Evolutionary conservation across 2,888 invertebrate species (phyloP), one percentile per base, ranked within the genome.

Genomic region (Acanthosepion esculentum): DNA sequence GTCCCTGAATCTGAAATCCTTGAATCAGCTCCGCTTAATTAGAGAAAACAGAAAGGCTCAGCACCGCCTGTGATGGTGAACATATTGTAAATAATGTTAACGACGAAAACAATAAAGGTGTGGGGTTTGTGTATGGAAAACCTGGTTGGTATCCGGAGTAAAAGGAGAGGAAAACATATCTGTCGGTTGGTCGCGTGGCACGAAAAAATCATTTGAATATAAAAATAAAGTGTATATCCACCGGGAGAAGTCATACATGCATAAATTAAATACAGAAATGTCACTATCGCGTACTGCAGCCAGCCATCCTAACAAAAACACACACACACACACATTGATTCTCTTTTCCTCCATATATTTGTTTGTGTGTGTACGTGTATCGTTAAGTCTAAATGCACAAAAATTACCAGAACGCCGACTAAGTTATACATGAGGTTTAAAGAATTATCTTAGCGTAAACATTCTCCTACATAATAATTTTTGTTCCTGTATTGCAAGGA

Each of bases 11-110:
- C 12, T 78, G n/a, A 78, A 78, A n/a, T n/a, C 78, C 78, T 15
- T 78, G 78, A n/a, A 78, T 78, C n/a, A 78, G 78, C n/a, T n/a
- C 10, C n/a, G 78, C 78, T 78, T 78, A 78, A 78, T 78, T 78
- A 78, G 78, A 78, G 78, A 33, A 78, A 78, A 78, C 12, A n/a
- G n/a, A 18, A 78, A n/a, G n/a, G n/a, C 15, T n/a, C n/a, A 78
- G 33, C 78, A 33, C 78, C 15, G 78, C 78, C n/a, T 78, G 12
- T 78, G 78, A 78, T n/a, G n/a, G 78, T 78, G n/a, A 78, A 10
- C 78, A 78, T 78, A 78, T 78, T 78, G 78, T 78, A 78, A 78
- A 78, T 78, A 78, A 78, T 78, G 78, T 33, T 78, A 78, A 78
- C 78, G 78, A 78, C 78, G 78, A 33, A 78, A 33, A 15, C 78